Conservation (phyloP, 1,140 invertebrate species). For the Parasteatoda tepidariorum region DNA sequence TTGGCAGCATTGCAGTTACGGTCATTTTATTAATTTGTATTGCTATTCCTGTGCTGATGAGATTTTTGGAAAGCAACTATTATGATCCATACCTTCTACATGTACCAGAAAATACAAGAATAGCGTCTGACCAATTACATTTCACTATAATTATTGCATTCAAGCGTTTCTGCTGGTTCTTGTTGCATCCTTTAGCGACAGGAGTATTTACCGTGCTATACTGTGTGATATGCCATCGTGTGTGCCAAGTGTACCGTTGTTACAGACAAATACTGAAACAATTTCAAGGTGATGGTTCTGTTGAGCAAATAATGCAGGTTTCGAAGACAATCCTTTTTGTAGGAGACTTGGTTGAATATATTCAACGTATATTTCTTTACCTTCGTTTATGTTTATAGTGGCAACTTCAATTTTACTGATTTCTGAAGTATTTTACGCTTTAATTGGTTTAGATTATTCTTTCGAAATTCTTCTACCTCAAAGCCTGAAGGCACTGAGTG, state of each 20-base stretch:
- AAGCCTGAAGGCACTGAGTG: background rate
- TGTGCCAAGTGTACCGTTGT: background rate
- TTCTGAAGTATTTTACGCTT: background rate
- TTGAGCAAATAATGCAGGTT: too few relatives aligned
- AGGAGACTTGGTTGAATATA: background rate
- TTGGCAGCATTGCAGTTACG: too few relatives aligned
- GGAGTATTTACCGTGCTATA: background rate
- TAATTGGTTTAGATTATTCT: background rate
- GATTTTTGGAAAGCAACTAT: too few relatives aligned
- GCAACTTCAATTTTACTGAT: background rate
- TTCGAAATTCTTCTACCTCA: background rate
- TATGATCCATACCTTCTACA: too few relatives aligned
- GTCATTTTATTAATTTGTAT: too few relatives aligned
- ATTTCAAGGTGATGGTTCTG: too few relatives aligned
- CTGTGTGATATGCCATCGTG: background rate
- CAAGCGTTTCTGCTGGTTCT: background rate
- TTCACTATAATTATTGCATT: too few relatives aligned
- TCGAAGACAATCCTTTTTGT: too few relatives aligned
- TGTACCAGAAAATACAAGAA: too few relatives aligned
- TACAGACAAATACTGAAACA: background rate
- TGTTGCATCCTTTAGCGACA: background rate
- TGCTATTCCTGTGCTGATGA: too few relatives aligned
- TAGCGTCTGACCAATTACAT: too few relatives aligned
- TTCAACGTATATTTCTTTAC: background rate
- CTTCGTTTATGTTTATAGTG: background rate